Percentiles rank a stretch among this genome's conserved stretches.
phyloP scores from a whole-genome alignment of 2,113 vertebrate species.

The Antechinus stuartii region DNA sequence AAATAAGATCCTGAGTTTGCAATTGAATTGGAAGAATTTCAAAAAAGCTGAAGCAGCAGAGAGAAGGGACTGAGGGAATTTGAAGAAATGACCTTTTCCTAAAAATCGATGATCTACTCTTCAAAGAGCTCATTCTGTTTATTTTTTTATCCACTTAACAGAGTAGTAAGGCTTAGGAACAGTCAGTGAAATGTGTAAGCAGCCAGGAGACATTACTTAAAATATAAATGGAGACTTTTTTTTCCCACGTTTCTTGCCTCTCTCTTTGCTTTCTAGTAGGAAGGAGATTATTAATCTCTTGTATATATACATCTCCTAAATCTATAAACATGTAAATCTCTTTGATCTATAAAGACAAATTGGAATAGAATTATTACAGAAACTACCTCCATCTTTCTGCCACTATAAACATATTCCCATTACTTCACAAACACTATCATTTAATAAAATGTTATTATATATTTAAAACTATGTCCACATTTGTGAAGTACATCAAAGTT shows the following conservation, averaged over 20 bases:
- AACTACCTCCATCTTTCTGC: neutral
- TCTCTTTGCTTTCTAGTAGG: neutral
- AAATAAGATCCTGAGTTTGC: neutral
- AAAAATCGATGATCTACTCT: neutral
- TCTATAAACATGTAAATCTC: constrained; percentile 48
- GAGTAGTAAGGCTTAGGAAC: neutral
- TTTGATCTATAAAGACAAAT: constrained; percentile 31
- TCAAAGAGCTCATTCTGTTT: neutral
- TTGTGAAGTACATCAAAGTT: neutral
- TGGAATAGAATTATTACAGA: neutral
- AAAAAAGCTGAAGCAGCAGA: neutral
- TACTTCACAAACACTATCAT: accelerated
- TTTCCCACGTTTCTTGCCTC: neutral
- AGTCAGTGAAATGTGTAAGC: neutral
- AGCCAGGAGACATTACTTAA: neutral
- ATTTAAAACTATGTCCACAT: accelerated
- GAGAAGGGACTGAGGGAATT: neutral
- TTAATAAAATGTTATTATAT: accelerated
- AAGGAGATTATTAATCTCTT: too few species aligned
- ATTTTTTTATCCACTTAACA: neutral
- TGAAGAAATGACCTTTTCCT: neutral
- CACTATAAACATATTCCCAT: accelerated
- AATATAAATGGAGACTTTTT: neutral
- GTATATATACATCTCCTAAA: constrained; percentile 5
- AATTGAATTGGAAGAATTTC: neutral